Conservation (phyloP, 2,113 vertebrate species). For the Chroicocephalus ridibundus region DNA sequence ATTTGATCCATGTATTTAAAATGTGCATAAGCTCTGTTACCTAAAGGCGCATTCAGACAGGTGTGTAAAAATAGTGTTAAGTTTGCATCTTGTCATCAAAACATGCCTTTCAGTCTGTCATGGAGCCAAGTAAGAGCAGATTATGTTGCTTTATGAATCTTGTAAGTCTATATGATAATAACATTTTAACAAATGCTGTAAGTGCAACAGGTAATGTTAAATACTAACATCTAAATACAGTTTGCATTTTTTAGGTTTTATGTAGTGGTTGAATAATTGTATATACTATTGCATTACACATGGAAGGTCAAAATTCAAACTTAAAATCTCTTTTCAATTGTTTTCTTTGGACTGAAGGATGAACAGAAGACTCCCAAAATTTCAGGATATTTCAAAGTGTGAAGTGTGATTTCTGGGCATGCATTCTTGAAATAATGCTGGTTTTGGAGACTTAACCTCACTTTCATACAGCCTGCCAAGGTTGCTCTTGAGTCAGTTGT, state of each 20-base stretch:
- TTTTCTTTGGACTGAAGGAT: neutral
- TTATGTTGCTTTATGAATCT: neutral
- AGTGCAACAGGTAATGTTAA: neutral
- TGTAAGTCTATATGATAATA: neutral
- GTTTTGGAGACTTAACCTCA: neutral
- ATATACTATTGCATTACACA: neutral
- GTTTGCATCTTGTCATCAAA: neutral
- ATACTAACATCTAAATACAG: neutral
- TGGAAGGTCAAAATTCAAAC: neutral
- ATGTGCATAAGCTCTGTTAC: neutral
- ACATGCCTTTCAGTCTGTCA: neutral
- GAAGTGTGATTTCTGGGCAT: neutral
- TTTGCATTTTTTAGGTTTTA: neutral
- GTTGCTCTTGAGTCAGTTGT: neutral
- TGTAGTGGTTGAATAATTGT: neutral
- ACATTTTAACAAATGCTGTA: neutral
- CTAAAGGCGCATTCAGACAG: neutral
- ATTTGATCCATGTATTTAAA: neutral
- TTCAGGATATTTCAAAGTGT: neutral
- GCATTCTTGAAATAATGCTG: neutral
- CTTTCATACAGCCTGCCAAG: neutral
- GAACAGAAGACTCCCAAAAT: neutral
- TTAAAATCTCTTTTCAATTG: neutral
- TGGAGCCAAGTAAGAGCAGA: neutral
- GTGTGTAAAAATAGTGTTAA: neutral